Base-by-base conservation (phyloP, 1,140 invertebrate species). In the Prorops nasuta region DNA sequence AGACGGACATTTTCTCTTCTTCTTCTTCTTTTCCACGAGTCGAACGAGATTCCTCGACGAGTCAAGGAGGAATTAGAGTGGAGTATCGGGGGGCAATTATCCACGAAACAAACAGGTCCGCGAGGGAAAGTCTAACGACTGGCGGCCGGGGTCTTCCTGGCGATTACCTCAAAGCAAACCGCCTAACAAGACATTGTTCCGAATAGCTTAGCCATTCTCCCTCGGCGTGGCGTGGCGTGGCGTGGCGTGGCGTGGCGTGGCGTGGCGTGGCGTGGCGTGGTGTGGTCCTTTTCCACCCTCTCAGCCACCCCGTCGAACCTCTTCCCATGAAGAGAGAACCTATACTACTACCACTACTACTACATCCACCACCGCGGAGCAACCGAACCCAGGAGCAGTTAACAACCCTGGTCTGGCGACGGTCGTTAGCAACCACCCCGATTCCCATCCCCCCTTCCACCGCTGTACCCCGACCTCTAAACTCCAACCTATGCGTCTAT, bases 111-210 rank as follows among this genome's bases (percentile, higher is more conserved):
- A 66, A 62, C 59, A 58, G 53, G 49, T 58, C 48, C 46, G 56
- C 47, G 44, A 56, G 53, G 54, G 53, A 60, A 64, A 61, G 48
- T 59, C 57, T 68, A 67, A 68, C 63, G 68, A 69, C 54, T 68
- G 49, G n/a, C n/a, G n/a, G n/a, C 32, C 49, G 46, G 51, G 41
- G 46, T 65, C 59, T 60, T 67, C 50, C 50, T 58, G 37, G 56
- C 69, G 63, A 71, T 73, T 71, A 72, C 64, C 67, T 58, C 66
- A 63, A 67, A 70, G 64, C 64, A 70, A 71, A 69, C 65, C 64
- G 56, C 55, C 70, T 69, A 70, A 72, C 69, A 72, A 72, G 69
- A 72, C 69, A 72, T 72, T 72, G 66, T 72, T 70, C 69, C 60
- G 64, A 62, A 70, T 68, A 69, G 69, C 66, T 66, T 60, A 62